Conservation (phyloP, 2,797 vertebrate species). For the Ptychadena robeensis region DNA sequence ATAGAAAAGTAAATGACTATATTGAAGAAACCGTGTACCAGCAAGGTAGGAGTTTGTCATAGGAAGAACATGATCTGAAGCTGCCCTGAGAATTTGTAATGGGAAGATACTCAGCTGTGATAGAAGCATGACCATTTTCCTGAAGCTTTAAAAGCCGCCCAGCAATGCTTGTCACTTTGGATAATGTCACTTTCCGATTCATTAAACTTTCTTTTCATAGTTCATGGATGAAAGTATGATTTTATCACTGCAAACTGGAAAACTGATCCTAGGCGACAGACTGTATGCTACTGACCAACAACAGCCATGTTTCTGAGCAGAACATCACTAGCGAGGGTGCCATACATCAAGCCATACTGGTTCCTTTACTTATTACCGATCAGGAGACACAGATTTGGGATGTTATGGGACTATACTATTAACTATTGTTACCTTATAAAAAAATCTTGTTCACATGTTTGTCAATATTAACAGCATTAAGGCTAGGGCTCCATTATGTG, state of each 20-base stretch:
- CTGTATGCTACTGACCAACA: not conserved
- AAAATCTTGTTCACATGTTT: not conserved
- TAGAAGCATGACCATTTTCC: constrained; percentile 1
- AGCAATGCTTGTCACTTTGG: no score
- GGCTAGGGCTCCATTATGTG: no score
- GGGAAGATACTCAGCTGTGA: constrained; percentile 23
- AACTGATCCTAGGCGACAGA: not conserved
- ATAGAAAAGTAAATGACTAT: constrained; percentile 38
- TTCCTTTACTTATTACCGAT: not conserved
- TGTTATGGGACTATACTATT: not conserved
- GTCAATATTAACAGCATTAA: not conserved
- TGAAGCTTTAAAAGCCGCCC: not conserved
- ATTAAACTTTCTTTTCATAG: not conserved
- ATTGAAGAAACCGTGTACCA: not conserved
- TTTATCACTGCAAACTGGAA: constrained; percentile 8
- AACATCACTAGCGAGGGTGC: no score
- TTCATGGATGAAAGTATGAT: not conserved
- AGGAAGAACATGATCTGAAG: constrained; percentile 31
- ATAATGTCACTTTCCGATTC: not conserved
- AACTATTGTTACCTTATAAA: not conserved
- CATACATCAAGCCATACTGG: not conserved
- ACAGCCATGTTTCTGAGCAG: not conserved
- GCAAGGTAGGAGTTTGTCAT: constrained; percentile 28
- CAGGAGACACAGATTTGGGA: not conserved
- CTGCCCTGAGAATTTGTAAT: constrained; percentile 34